Evolutionary conservation across 2,797 vertebrate genomes (phyloP).

Genomic region (Manis crassicaudata): DNA sequence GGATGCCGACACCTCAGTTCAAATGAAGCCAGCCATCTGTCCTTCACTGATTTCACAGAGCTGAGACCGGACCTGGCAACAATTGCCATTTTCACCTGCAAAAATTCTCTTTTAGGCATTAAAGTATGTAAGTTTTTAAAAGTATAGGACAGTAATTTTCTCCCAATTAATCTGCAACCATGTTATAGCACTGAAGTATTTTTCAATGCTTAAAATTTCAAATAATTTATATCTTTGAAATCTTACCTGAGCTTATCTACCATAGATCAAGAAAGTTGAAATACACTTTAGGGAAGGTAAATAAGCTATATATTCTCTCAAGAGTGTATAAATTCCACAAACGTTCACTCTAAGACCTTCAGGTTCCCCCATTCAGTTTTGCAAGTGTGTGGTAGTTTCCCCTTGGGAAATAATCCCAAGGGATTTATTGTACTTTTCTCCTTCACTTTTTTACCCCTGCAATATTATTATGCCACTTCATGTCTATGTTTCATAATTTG

Average conservation of each 20-base stretch:
- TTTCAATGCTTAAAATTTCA: background rate
- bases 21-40: background rate
- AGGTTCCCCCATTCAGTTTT: background rate
- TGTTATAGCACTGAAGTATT: background rate
- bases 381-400: background rate
- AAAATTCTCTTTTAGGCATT: background rate
- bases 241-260: background rate
- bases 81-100: background rate
- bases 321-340: background rate
- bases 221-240: constrained; percentile 44
- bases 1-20: background rate
- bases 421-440: background rate
- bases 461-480: background rate
- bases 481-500: background rate
- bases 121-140: background rate
- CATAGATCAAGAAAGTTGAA: background rate
- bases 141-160: background rate
- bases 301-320: background rate
- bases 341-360: background rate
- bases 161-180: background rate
- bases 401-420: background rate
- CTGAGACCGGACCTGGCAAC: background rate
- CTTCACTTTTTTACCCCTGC: background rate
- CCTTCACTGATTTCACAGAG: background rate
- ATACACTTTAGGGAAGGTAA: background rate